Percentiles rank a stretch among this genome's conserved stretches.
Conservation (phyloP, 2,888 invertebrate genomes). For the Dermolepida albohirtum region DNA sequence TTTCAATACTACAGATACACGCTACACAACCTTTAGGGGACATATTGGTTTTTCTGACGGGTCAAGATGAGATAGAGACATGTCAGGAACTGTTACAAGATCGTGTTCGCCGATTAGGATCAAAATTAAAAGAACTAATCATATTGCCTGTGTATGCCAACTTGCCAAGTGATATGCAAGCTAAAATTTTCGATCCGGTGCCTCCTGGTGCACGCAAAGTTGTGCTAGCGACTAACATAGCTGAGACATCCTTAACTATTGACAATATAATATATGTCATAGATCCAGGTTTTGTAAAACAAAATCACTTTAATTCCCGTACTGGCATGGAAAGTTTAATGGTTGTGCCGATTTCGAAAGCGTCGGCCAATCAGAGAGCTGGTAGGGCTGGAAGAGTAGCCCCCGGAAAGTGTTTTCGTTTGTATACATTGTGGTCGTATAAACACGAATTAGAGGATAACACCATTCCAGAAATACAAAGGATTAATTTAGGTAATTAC, state of each 20-base stretch:
- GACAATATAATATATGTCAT: conserved; percentile 99
- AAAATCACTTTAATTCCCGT: conserved; percentile 97
- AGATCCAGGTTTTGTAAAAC: conserved; percentile 99
- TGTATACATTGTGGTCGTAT: conserved; percentile 99
- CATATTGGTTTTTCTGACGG: conserved; percentile 95
- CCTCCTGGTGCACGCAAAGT: conserved; percentile 97
- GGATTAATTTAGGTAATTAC: conserved; percentile 93
- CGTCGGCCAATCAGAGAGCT: conserved; percentile 97
- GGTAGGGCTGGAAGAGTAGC: conserved; percentile 96
- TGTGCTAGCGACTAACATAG: conserved; percentile 97
- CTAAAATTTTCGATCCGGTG: conserved; percentile 98
- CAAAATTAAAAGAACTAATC: conserved; percentile 91
- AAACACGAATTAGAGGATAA: conserved; percentile 98
- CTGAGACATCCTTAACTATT: conserved; percentile 98
- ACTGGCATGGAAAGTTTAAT: conserved; percentile 99
- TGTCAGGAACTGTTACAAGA: conserved; percentile 92
- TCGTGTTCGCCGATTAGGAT: conserved; percentile 90
- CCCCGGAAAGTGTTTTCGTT: conserved; percentile 96
- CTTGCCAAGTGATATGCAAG: conserved; percentile 98
- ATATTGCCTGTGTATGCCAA: conserved; percentile 98
- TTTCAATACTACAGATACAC: conserved; percentile 97
- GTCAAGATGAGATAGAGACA: conserved; percentile 91
- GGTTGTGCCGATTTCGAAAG: conserved; percentile 98
- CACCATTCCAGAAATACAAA: conserved; percentile 97
- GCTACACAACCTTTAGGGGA: conserved; percentile 97